These are phyloP conservation scores for Hirtodrosophila confusa DNA, from an alignment of 2,888 invertebrate genomes.

Conservation along the genomic window DNA sequence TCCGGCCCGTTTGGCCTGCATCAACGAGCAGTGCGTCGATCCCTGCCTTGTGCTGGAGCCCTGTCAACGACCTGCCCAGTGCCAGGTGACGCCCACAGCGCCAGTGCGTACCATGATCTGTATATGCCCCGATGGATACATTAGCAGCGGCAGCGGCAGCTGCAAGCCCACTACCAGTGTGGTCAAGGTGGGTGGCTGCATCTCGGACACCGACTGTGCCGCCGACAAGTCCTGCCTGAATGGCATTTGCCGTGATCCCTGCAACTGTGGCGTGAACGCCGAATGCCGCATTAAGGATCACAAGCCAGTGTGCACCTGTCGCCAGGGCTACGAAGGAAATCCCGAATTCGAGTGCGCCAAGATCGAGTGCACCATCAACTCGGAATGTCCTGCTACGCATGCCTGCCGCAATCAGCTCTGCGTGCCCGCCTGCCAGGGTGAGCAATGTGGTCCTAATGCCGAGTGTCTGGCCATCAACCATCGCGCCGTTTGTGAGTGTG, in stretches of 20 bases:
- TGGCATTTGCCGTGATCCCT: constrained; percentile 92
- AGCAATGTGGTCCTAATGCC: constrained; percentile 91
- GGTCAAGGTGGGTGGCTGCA: constrained; percentile 88
- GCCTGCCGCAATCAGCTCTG: constrained; percentile 93
- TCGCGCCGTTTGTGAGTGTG: constrained; percentile 92
- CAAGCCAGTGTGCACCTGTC: constrained; percentile 94
- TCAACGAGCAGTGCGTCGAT: constrained; percentile 92
- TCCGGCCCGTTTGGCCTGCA: constrained; percentile 91
- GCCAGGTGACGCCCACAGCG: constrained; percentile 91
- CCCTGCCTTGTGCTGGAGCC: constrained; percentile 92
- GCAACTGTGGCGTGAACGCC: constrained; percentile 93
- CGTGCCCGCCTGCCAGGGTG: constrained; percentile 90
- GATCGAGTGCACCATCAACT: constrained; percentile 89
- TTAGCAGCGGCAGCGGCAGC: constrained; percentile 92
- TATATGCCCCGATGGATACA: constrained; percentile 94
- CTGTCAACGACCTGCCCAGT: constrained; percentile 91
- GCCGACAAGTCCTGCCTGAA: constrained; percentile 91
- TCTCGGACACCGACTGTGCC: constrained; percentile 91
- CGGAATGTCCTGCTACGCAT: constrained; percentile 92
- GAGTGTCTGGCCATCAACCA: constrained; percentile 92
- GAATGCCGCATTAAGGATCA: constrained; percentile 93
- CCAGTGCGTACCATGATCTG: constrained; percentile 96
- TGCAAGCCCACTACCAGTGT: constrained; percentile 90
- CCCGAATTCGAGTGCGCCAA: constrained; percentile 92
- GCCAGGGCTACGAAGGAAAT: constrained; percentile 92